phyloP scores from a whole-genome alignment of 2,113 vertebrate genomes.

The Vicugna pacos region DNA sequence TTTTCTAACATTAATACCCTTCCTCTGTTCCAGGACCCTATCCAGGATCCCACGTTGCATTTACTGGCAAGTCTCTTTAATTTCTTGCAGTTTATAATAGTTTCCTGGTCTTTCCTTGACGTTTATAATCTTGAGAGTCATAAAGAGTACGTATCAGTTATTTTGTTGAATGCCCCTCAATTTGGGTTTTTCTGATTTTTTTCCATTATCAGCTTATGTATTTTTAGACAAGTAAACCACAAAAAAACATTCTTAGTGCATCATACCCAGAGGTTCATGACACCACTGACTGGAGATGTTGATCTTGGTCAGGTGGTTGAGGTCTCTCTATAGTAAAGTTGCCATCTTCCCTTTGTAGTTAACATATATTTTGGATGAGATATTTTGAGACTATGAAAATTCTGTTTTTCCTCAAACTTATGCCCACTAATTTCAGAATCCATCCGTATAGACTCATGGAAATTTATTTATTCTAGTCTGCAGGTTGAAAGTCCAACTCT shows the following conservation, averaged over 20 bases:
- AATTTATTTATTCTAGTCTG: background rate
- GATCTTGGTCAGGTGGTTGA: background rate
- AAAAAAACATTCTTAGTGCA: background rate
- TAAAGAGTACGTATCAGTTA: background rate
- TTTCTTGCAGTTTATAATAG: background rate
- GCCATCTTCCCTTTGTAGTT: background rate
- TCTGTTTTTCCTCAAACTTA: constrained; percentile 19
- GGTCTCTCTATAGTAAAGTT: background rate
- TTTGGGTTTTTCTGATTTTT: background rate
- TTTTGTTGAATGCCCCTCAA: background rate
- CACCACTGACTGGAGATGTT: background rate
- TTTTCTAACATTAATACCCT: background rate
- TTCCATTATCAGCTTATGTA: background rate
- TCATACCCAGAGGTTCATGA: background rate
- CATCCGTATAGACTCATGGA: background rate
- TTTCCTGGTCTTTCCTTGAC: background rate
- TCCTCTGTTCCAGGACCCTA: background rate
- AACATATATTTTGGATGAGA: background rate
- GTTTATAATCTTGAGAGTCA: background rate
- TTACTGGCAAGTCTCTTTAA: background rate
- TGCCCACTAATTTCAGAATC: background rate
- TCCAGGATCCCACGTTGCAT: background rate
- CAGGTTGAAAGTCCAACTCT: background rate
- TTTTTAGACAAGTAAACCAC: background rate
- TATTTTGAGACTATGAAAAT: background rate